These are phyloP conservation scores for Cuculus canorus DNA, from an alignment of 2,797 vertebrate species.

Conservation along the genomic window DNA sequence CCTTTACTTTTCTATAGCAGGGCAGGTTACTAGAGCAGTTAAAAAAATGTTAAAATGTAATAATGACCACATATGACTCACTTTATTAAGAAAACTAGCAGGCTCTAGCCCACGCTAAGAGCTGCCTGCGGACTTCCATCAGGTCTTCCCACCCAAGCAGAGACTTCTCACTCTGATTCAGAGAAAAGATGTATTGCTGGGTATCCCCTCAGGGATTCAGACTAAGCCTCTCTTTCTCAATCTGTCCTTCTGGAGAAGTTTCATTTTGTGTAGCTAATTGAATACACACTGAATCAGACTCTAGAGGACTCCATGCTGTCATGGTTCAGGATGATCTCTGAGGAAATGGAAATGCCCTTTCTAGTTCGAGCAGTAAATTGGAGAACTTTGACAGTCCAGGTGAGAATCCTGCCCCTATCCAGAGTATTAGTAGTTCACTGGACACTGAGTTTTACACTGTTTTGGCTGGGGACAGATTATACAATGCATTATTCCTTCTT, in stretches of 20 bases:
- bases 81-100: background rate
- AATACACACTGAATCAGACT: background rate
- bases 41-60: background rate
- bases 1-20: background rate
- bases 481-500: background rate
- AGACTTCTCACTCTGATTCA: background rate
- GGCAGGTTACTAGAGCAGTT: background rate
- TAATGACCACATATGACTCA: background rate
- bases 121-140: background rate
- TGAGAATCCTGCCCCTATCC: background rate
- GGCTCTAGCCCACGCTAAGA: background rate
- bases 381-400: background rate
- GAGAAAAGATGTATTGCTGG: background rate
- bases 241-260: background rate
- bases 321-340: background rate
- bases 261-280: slow-evolving; percentile 1
- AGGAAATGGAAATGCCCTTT: background rate
- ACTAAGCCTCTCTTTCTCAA: background rate
- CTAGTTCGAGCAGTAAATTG: background rate
- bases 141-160: background rate
- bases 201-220: background rate
- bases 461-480: background rate
- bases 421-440: background rate
- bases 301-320: background rate
- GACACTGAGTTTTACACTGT: background rate